These are phyloP conservation scores for Spodoptera littoralis DNA, from an alignment of 2,888 invertebrate species.

Conservation along the genomic window DNA sequence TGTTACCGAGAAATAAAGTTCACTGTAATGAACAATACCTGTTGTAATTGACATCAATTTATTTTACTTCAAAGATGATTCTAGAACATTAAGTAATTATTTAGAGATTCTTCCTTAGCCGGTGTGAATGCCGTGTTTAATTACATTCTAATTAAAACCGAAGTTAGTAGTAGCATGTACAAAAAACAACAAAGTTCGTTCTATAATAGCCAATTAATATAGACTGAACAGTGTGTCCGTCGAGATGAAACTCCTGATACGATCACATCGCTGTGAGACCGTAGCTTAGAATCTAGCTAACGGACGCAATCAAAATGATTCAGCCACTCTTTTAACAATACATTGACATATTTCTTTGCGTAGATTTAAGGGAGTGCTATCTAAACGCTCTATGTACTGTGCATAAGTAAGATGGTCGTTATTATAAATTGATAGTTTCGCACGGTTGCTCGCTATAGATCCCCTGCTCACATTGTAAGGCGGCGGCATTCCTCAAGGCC, in stretches of 20 bases:
- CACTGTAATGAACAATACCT: slow-evolving; percentile 11
- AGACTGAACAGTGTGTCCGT: slow-evolving; percentile 35
- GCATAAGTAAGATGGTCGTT: slow-evolving; percentile 22
- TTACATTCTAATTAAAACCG: slow-evolving; percentile 51
- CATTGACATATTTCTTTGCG: slow-evolving; percentile 26
- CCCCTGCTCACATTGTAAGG: slow-evolving; percentile 52
- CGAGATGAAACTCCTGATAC: slow-evolving; percentile 70
- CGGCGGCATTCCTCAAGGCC: slow-evolving; percentile 83
- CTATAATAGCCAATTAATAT: slow-evolving; percentile 57
- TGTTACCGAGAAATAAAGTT: slow-evolving; percentile 35
- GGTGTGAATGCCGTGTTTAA: slow-evolving; percentile 26
- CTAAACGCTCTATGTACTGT: slow-evolving; percentile 7
- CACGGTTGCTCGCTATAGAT: slow-evolving; percentile 37
- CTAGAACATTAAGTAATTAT: slow-evolving; percentile 15
- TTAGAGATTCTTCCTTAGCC: slow-evolving; percentile 13
- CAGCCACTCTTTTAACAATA: slow-evolving; percentile 15
- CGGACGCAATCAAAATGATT: slow-evolving; percentile 15
- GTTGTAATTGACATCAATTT: slow-evolving; percentile 12
- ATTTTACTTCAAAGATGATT: background rate
- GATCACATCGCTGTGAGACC: slow-evolving; percentile 61
- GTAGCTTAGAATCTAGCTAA: slow-evolving; percentile 50
- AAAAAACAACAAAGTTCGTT: slow-evolving; percentile 45
- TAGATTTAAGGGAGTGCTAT: background rate
- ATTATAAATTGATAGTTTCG: slow-evolving; percentile 40
- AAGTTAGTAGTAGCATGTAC: slow-evolving; percentile 36